Conservation (phyloP, 2,797 vertebrate genomes). For the Novumbra hubbsi region DNA sequence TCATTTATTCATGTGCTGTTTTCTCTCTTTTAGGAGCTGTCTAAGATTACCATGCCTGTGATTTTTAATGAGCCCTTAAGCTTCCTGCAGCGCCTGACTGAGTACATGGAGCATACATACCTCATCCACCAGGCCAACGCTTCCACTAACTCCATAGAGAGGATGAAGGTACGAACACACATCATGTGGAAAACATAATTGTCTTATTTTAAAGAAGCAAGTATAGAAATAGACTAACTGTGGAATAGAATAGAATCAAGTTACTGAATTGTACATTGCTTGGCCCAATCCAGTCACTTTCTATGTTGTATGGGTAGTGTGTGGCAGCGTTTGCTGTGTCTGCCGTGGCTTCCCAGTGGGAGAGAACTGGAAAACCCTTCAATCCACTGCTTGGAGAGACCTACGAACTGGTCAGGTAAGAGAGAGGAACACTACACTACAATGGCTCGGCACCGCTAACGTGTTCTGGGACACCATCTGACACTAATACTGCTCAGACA, state of each 20-base stretch:
- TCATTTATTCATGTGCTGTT: constrained; percentile 5
- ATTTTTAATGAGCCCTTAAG: constrained; percentile 97
- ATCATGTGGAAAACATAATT: neutral
- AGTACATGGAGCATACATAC: constrained; percentile 99
- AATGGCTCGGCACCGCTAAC: too few species aligned
- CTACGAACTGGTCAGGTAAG: constrained; percentile 91
- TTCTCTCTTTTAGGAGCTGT: constrained; percentile 81
- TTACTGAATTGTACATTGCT: neutral
- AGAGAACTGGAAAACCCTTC: constrained; percentile 96
- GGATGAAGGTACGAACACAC: constrained; percentile 87
- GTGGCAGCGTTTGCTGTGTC: constrained; percentile 97
- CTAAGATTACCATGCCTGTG: constrained; percentile 98
- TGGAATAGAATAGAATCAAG: neutral
- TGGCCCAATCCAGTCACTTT: neutral
- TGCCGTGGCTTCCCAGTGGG: constrained; percentile 97
- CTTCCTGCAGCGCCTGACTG: constrained; percentile 93
- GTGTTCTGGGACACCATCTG: too few species aligned
- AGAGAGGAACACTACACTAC: neutral
- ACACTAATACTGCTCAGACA: too few species aligned
- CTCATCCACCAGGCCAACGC: constrained; percentile 95
- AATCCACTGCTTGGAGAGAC: constrained; percentile 96
- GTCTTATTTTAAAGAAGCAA: neutral
- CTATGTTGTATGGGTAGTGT: constrained; percentile 70
- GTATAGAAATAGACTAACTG: neutral
- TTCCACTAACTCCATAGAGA: constrained; percentile 81